Conservation (phyloP, 2,888 invertebrate genomes). For the Lacanobia wlatinum region DNA sequence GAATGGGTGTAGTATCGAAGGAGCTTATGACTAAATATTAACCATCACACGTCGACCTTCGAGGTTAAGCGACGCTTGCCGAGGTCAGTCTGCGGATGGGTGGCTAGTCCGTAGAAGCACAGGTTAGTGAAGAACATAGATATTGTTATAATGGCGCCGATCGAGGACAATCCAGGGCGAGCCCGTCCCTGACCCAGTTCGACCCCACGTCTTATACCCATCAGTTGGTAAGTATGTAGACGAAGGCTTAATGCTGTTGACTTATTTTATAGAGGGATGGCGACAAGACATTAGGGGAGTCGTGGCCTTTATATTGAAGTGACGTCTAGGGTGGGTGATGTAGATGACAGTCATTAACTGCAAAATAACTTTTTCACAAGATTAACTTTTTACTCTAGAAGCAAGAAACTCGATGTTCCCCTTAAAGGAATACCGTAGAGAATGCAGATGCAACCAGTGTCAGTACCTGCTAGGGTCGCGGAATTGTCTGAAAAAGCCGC, state of each 20-base stretch:
- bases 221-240: background rate
- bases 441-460: background rate
- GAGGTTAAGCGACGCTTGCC: no score
- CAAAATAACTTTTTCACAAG: background rate
- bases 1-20: no score
- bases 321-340: background rate
- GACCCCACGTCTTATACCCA: constrained; percentile 23
- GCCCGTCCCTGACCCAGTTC: constrained; percentile 59
- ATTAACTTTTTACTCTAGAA: background rate
- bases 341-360: constrained; percentile 2
- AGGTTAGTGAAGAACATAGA: background rate
- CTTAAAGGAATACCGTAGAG: background rate
- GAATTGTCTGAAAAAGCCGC: no score
- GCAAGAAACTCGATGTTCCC: background rate
- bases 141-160: constrained; percentile 1
- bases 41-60: no score
- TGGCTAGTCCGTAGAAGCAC: background rate
- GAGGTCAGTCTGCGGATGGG: no score
- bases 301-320: constrained; percentile 7
- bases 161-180: constrained; percentile 32
- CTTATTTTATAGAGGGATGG: constrained; percentile 40
- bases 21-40: no score
- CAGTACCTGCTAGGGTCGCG: no score
- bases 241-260: constrained; percentile 50
- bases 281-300: constrained; percentile 28